Evolutionary conservation across 2,888 invertebrate genomes (phyloP), one percentile per base, ranked within the genome.

Genomic region (Pollenia amentaria): DNA sequence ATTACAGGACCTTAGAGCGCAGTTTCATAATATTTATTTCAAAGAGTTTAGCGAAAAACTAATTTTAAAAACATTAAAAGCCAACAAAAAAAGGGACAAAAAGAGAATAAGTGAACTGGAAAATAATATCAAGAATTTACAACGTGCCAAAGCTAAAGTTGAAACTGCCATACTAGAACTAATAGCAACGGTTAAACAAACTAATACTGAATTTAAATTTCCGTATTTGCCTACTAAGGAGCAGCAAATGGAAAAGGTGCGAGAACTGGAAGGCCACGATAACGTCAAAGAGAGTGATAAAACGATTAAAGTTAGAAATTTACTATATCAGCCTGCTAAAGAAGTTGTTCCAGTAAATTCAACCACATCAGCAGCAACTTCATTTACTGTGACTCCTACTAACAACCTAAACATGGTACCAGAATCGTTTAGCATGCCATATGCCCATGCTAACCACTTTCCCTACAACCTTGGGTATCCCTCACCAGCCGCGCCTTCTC

Each of bases 201-300:
- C 92, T 2, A 93, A 92, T 88, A 81, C 89, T 9, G 93, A 93
- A 48, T 93, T 93, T 81, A 93, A 91, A 73, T 93, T 93, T 88
- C 89, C 93, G 6, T 93, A 93, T 85, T 87, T 93, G 87, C 93
- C 93, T 40, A 92, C 93, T 78, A 93, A 93, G 88, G 93, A 93
- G 86, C 93, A 93, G 78, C 92, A 93, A 85, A 69, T 91, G 64
- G 92, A 92, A 44, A 92, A 92, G 55, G 84, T 93, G 18, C 89
- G 90, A 1, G 89, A 91, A 67, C 87, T 92, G 14, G 90, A 91
- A 73, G 60, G 67, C 1, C 53, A 60, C 1, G 73, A 77, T 55
- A 60, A 12, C 12, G 21, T 21, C 42, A 67, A 51, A 64, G 83
- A 87, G 72, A 67, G 40, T 46, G 87, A 87, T 55, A 85, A 88